Conservation (phyloP, 1,140 invertebrate genomes). For the Drosophila mayri region DNA sequence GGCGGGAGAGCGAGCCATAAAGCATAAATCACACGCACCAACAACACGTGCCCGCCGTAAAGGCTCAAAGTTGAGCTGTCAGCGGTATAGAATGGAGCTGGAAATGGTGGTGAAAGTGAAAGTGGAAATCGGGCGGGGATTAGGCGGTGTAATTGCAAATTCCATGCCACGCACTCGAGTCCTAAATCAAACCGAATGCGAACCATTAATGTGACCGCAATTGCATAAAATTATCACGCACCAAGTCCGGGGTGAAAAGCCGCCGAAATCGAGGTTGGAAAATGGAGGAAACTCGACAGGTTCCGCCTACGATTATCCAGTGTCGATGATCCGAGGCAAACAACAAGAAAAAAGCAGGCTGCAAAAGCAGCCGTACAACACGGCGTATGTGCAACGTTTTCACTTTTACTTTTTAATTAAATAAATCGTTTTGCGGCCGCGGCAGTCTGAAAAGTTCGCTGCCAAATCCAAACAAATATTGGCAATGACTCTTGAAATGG, state of each 20-base stretch:
- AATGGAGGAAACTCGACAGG: constrained; percentile 4
- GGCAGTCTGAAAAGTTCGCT: constrained; percentile 59
- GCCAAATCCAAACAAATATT: constrained; percentile 44
- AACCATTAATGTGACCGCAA: constrained; percentile 75
- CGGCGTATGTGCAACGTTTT: constrained; percentile 55
- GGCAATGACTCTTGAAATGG: constrained; percentile 59
- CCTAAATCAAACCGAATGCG: constrained; percentile 76
- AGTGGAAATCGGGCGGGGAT: background rate
- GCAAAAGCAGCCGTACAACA: background rate
- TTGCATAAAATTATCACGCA: constrained; percentile 77
- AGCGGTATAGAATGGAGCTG: constrained; percentile 25
- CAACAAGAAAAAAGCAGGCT: background rate
- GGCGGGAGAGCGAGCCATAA: constrained; percentile 7
- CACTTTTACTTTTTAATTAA: constrained; percentile 42
- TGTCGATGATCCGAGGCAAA: constrained; percentile 20
- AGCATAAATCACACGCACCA: constrained; percentile 72
- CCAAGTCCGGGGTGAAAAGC: constrained; percentile 9
- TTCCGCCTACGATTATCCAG: constrained; percentile 6
- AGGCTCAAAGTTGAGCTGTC: constrained; percentile 71
- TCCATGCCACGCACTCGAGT: constrained; percentile 67
- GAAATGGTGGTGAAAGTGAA: background rate
- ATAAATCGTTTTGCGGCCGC: background rate
- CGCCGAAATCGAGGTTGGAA: background rate
- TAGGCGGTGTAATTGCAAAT: constrained; percentile 68
- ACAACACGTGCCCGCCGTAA: constrained; percentile 69